Percentiles rank a stretch among this genome's conserved stretches.
Conservation (phyloP, 2,113 vertebrate species). For the Phalacrocorax aristotelis region DNA sequence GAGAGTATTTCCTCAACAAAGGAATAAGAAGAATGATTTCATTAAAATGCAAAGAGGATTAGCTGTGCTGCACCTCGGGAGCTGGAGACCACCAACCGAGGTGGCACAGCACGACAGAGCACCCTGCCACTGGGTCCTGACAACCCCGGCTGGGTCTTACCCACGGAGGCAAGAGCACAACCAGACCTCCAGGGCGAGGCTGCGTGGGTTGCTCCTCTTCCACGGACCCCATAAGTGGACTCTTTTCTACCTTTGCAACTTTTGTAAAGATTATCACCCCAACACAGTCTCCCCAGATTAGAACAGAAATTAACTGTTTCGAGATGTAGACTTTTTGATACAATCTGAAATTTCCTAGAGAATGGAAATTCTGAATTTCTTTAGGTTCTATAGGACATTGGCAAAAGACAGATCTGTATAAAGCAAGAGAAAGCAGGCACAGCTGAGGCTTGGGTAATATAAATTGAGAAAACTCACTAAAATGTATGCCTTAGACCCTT, state of each 20-base stretch:
- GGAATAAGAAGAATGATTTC: background rate
- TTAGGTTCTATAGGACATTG: background rate
- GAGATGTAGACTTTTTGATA: background rate
- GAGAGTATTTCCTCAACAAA: background rate
- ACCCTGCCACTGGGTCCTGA: background rate
- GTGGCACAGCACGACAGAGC: background rate
- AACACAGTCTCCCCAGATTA: background rate
- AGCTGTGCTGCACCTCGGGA: background rate
- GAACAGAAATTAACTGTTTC: background rate
- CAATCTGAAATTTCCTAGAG: background rate
- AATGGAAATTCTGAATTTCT: background rate
- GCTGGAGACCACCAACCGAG: background rate
- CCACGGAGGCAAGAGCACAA: background rate
- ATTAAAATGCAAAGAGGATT: background rate
- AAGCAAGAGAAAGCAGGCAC: background rate
- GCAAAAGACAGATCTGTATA: background rate
- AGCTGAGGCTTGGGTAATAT: background rate
- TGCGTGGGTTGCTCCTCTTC: background rate
- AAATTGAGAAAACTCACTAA: conserved; percentile 42
- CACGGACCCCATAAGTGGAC: background rate
- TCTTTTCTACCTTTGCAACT: background rate
- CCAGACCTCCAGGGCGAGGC: background rate
- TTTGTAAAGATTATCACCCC: background rate
- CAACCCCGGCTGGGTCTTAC: background rate
- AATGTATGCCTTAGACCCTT: background rate